Evolutionary conservation across 1,140 invertebrate genomes (phyloP).

Genomic region (Steinernema feltiae): DNA sequence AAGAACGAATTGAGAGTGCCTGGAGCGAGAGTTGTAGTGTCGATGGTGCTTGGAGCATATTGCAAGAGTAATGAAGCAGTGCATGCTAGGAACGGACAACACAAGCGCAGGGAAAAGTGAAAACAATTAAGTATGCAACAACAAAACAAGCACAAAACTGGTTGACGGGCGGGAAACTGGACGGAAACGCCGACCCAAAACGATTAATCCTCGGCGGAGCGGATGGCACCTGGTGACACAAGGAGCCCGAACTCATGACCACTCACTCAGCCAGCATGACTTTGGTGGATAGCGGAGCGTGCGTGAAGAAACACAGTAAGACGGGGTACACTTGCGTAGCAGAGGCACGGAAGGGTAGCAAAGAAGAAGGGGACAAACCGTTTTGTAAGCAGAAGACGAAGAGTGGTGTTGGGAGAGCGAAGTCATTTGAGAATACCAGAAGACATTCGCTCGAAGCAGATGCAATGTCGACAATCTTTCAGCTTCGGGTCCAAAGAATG

Average conservation of each 20-base stretch:
- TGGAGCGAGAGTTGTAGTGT: background rate
- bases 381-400: background rate
- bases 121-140: slow-evolving; percentile 10
- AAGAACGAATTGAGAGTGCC: background rate
- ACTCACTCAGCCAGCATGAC: background rate
- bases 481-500: background rate
- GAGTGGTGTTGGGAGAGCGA: slow-evolving; percentile 12
- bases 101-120: slow-evolving; percentile 12
- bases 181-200: slow-evolving; percentile 1
- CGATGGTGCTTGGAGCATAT: background rate
- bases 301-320: background rate
- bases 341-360: background rate
- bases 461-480: background rate
- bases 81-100: background rate
- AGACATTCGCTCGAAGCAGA: background rate
- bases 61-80: background rate
- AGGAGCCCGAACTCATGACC: no score
- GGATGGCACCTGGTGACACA: background rate
- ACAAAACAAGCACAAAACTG: slow-evolving; percentile 5
- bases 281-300: background rate
- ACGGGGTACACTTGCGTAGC: background rate
- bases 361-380: background rate
- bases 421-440: background rate
- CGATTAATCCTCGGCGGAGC: background rate
- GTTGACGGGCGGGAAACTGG: background rate